Evolutionary conservation across 2,888 invertebrate species (phyloP).

Genomic region (Eristalis tenax): DNA sequence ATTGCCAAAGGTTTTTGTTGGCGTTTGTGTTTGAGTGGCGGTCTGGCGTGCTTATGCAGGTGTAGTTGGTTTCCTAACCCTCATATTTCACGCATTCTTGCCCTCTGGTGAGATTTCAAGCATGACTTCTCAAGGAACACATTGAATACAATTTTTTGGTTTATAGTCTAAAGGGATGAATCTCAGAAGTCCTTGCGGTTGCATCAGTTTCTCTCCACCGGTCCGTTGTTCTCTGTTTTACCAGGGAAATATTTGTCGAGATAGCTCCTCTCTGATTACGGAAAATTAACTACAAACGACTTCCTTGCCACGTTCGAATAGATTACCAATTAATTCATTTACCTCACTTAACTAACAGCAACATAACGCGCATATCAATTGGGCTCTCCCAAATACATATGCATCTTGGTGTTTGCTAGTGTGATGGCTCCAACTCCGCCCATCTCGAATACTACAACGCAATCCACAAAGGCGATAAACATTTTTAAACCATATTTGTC

Average conservation of each 20-base stretch:
- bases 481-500: conserved; percentile 27
- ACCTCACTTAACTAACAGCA: background rate
- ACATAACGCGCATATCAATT: conserved; percentile 43
- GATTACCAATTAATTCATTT: conserved; percentile 26
- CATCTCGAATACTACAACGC: background rate
- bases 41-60: too few species aligned
- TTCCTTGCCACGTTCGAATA: conserved; percentile 3
- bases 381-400: background rate
- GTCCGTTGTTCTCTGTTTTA: too few species aligned
- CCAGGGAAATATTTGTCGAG: background rate
- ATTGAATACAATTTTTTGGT: too few species aligned
- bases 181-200: too few species aligned
- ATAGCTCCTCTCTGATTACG: conserved; percentile 3
- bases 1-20: too few species aligned
- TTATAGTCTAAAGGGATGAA: too few species aligned
- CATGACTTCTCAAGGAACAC: too few species aligned
- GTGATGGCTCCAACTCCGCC: background rate
- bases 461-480: background rate
- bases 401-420: background rate
- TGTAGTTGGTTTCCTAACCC: too few species aligned
- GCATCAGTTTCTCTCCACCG: too few species aligned
- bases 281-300: conserved; percentile 1
- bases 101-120: too few species aligned
- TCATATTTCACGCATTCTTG: too few species aligned
- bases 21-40: too few species aligned